Percentiles rank a stretch among this genome's conserved stretches.
phyloP scores from a whole-genome alignment of 2,888 invertebrate genomes.

The Tetanocera ferruginea region DNA sequence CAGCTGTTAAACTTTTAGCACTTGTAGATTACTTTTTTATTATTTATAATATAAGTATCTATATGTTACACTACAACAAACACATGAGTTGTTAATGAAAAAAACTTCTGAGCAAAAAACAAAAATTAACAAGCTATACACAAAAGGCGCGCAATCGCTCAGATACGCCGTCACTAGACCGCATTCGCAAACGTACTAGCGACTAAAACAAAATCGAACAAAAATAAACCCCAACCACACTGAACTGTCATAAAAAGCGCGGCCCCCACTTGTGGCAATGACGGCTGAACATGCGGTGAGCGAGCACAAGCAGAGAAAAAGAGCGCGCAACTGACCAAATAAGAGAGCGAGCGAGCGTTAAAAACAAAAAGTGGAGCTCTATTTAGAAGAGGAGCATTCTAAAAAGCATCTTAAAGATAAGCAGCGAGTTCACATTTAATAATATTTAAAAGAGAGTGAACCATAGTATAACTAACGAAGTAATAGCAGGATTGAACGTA shows the following conservation, averaged over 20 bases:
- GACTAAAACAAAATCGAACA: slow-evolving; percentile 47
- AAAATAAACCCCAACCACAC: slow-evolving; percentile 53
- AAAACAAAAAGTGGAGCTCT: too few species aligned
- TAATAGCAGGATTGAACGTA: too few species aligned
- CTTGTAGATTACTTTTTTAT: not conserved
- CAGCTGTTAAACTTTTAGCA: not conserved
- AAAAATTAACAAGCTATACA: not conserved
- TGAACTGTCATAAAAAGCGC: slow-evolving; percentile 49
- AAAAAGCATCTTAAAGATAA: slow-evolving; percentile 30
- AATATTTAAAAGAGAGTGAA: not conserved
- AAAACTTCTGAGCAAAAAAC: not conserved
- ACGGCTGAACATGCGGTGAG: slow-evolving; percentile 16
- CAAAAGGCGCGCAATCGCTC: slow-evolving; percentile 24
- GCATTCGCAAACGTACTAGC: slow-evolving; percentile 51
- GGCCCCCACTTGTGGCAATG: slow-evolving; percentile 15
- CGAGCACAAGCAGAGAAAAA: too few species aligned
- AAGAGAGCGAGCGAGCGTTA: not conserved
- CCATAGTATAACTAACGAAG: too few species aligned
- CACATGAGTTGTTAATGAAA: not conserved
- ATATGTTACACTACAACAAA: too few species aligned
- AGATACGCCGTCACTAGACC: slow-evolving; percentile 48
- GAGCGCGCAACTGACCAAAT: slow-evolving; percentile 5
- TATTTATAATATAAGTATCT: too few species aligned
- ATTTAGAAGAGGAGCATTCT: slow-evolving; percentile 1
- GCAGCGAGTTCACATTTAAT: not conserved